Conservation (phyloP, 1,140 invertebrate genomes). For the Drosophila gunungcola region DNA sequence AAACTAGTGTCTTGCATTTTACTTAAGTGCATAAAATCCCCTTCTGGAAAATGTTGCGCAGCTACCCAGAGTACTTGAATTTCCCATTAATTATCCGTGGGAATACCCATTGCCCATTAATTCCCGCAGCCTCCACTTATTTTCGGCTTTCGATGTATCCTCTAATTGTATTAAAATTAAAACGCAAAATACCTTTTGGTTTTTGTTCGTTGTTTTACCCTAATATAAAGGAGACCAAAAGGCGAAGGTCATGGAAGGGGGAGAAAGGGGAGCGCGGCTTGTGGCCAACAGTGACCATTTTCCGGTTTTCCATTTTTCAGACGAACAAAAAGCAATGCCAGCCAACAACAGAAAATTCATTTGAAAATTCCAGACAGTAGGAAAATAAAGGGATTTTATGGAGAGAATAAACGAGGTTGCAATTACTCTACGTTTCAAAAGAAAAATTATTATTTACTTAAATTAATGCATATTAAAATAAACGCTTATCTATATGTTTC, state of each 20-base stretch:
- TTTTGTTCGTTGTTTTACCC: background rate
- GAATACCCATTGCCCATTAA: background rate
- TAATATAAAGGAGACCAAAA: conserved; percentile 10
- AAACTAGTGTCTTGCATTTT: background rate
- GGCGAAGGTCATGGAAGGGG: background rate
- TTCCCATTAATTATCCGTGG: conserved; percentile 24
- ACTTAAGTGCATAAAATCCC: background rate
- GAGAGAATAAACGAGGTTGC: background rate
- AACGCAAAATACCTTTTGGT: conserved; percentile 2
- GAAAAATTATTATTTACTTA: no score
- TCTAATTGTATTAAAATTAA: conserved; percentile 37
- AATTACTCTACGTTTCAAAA: background rate
- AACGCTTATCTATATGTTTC: no score
- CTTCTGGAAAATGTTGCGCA: no score
- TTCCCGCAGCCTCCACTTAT: background rate
- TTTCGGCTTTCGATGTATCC: conserved; percentile 21
- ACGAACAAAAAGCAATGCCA: background rate
- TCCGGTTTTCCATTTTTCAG: conserved; percentile 12
- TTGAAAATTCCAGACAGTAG: conserved; percentile 38
- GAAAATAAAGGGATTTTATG: conserved; percentile 1
- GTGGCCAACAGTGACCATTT: conserved; percentile 29
- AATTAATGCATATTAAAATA: no score
- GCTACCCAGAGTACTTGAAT: background rate
- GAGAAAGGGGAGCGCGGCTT: background rate
- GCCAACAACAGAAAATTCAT: conserved; percentile 47